A percentile compares a stretch with the other conserved stretches of the same genome.
Evolutionary conservation across 2,113 vertebrate species (phyloP).

Genomic region (Erythrolamprus reginae): DNA sequence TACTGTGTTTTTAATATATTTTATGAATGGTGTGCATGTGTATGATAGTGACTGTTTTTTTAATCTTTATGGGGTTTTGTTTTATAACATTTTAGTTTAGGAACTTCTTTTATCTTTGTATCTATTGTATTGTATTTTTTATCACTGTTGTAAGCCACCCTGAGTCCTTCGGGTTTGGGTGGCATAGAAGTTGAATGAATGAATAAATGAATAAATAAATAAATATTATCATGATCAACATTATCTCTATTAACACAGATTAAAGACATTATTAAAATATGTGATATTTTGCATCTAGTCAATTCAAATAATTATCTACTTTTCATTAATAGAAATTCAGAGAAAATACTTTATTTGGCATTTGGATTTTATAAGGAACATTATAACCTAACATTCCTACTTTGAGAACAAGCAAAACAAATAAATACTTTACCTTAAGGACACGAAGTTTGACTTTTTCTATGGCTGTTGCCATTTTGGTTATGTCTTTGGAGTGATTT

Average conservation of each 20-base stretch:
- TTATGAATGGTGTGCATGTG: too few species aligned
- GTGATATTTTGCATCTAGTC: not conserved
- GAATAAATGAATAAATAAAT: too few species aligned
- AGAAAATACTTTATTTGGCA: not conserved
- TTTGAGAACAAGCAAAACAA: not conserved
- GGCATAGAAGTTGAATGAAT: too few species aligned
- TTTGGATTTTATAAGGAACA: not conserved
- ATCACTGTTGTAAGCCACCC: too few species aligned
- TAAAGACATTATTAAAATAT: not conserved
- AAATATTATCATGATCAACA: not conserved
- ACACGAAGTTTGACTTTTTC: slow-evolving; percentile 85
- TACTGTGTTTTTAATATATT: not conserved
- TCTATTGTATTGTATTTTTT: too few species aligned
- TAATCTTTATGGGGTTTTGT: too few species aligned
- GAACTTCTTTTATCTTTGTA: too few species aligned
- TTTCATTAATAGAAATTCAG: not conserved
- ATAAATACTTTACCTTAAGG: slow-evolving; percentile 76
- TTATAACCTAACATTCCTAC: not conserved
- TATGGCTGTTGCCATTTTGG: slow-evolving; percentile 60
- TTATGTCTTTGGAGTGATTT: slow-evolving; percentile 63
- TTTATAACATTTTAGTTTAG: too few species aligned
- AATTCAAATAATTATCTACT: not conserved
- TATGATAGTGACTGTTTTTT: too few species aligned
- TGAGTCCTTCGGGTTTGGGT: too few species aligned
- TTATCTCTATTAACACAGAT: not conserved